Evolutionary conservation across 2,888 invertebrate species (phyloP).

Genomic region (Marronus borbonicus): DNA sequence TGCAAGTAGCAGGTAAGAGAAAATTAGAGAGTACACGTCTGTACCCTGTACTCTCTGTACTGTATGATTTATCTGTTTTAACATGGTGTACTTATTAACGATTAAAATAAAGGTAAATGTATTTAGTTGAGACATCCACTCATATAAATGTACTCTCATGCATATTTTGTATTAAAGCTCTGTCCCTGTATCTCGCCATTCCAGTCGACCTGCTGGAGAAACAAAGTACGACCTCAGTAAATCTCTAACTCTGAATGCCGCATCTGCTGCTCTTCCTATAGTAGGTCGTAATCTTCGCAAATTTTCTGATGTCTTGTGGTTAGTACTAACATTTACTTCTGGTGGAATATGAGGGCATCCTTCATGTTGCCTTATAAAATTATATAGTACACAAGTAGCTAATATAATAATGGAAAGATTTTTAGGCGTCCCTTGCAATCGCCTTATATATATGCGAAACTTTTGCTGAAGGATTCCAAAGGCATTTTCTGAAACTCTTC

Average conservation of each 20-base stretch:
- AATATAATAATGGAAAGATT: background rate
- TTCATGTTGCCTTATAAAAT: background rate
- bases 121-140: background rate
- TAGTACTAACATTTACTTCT: background rate
- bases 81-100: too few relatives aligned
- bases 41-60: background rate
- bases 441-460: conserved; percentile 36
- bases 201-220: background rate
- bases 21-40: background rate
- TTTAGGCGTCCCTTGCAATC: background rate
- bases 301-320: background rate
- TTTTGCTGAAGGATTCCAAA: conserved; percentile 41
- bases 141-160: background rate
- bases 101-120: background rate
- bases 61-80: background rate
- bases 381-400: background rate
- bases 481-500: conserved; percentile 35
- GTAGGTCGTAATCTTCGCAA: background rate
- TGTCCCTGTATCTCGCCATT: background rate
- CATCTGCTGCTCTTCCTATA: background rate
- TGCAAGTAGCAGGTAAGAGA: background rate
- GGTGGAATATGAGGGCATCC: background rate
- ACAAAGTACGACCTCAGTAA: background rate
- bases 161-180: background rate
- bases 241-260: background rate